Evolutionary conservation across 2,888 invertebrate genomes (phyloP), one percentile per base, ranked within the genome.

Genomic region (Creontiades dilutus): DNA sequence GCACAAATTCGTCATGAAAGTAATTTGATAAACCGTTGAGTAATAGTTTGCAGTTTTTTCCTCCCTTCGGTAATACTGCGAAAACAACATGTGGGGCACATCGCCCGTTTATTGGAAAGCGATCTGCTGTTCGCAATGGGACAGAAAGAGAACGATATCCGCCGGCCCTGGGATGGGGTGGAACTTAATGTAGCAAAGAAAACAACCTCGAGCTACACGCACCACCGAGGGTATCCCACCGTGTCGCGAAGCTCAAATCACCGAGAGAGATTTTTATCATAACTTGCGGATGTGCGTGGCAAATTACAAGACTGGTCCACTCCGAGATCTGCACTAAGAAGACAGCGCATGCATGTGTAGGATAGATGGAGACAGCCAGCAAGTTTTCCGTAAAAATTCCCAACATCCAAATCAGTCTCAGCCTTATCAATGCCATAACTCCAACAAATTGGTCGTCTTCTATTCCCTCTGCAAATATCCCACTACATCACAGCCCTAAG

Each of bases 111-210:
- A 82, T 82, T 82, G 82, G 82, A 82, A 82, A 82, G 82, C 82
- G 82, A 82, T 82, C 47, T 46, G 86, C 68, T 47, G 48, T 7
- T 85, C 85, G 86, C 86, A 86, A 86, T 75, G 86, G 75, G 86
- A 86, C 75, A 86, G 86, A 86, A 86, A 61, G 47, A 68, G 46
- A 86, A 86, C 75, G 86, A 86, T 86, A 86, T 55, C 85, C 23
- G 13, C n/a, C 85, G 27, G 13, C 13, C 27, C 61, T 16, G 48
- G 19, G 37, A 19, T 55, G 47, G 86, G 37, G 68, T 27, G 86
- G 48, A 48, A 52, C 86, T 82, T 86, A 86, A 86, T 86, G 86
- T 86, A 86, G 75, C 86, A 86, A 68, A 13, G 23, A 68, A 68
- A 68, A 68, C 68, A 68, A 68, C 68, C 68, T 68, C 19, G 23